Evolutionary conservation across 1,140 invertebrate genomes (phyloP).

Genomic region (Ladona fulva): DNA sequence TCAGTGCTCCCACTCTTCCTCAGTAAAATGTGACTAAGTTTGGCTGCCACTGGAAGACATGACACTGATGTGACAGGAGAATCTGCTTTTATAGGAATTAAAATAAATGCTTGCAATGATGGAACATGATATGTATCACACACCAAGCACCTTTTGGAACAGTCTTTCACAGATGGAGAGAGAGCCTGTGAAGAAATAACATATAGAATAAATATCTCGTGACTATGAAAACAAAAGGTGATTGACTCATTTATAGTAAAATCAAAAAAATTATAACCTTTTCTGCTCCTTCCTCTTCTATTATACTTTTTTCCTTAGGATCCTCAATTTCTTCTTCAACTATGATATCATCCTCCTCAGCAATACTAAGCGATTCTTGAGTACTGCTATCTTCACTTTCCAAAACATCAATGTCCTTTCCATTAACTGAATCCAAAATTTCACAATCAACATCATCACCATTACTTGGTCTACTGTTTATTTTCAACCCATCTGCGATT

Average conservation of each 20-base stretch:
- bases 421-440: neutral
- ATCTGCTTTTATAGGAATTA: neutral
- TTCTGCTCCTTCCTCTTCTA: neutral
- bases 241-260: neutral
- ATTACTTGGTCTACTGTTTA: neutral
- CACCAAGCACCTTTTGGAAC: neutral
- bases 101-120: neutral
- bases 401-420: slow-evolving; percentile 1
- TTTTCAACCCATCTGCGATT: neutral
- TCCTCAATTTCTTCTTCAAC: neutral
- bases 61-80: neutral
- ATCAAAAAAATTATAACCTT: neutral
- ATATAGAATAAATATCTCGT: too few species aligned
- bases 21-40: neutral
- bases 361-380: neutral
- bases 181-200: too few species aligned
- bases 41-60: neutral
- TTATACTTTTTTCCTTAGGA: neutral
- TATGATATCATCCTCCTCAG: neutral
- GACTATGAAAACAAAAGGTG: too few species aligned
- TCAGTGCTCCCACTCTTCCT: neutral
- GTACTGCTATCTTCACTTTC: neutral
- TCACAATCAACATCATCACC: neutral
- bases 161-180: too few species aligned
- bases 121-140: neutral